Evolutionary conservation across 2,888 invertebrate species (phyloP).

Genomic region (Drosophila anceps): DNA sequence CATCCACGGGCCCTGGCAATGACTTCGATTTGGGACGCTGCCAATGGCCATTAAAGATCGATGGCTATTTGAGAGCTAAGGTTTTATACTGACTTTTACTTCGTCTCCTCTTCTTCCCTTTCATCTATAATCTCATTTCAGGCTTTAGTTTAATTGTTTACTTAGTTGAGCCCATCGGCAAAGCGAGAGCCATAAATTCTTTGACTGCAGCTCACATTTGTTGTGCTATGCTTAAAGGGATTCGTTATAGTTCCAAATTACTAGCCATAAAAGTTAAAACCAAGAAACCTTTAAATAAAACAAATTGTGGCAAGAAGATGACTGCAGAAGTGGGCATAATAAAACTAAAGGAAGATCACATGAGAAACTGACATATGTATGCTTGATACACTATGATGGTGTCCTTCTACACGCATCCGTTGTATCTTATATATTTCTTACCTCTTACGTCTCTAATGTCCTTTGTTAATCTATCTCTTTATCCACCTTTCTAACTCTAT

Average conservation of each 20-base stretch:
- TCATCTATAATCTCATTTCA: not conserved
- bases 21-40: conserved; percentile 34
- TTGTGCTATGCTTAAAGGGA: not conserved
- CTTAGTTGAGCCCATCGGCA: conserved; percentile 6
- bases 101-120: not conserved
- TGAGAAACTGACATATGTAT: not conserved
- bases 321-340: not conserved
- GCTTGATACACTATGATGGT: no score
- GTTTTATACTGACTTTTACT: not conserved
- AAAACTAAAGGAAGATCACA: not conserved
- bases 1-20: conserved; percentile 47
- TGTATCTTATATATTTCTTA: no score
- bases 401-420: not conserved
- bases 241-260: conserved; percentile 1
- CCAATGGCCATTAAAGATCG: conserved; percentile 19
- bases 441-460: not conserved
- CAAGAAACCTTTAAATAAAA: conserved; percentile 2
- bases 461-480: not conserved
- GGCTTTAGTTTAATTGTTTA: conserved; percentile 12
- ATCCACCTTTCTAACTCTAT: not conserved
- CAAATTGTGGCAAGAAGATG: not conserved
- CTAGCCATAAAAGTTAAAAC: conserved; percentile 5
- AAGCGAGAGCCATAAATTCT: conserved; percentile 2
- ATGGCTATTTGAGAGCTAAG: not conserved
- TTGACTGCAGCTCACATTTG: not conserved